Evolutionary conservation across 1,140 invertebrate genomes (phyloP).

Genomic region (Proctacanthus coquilletti): DNA sequence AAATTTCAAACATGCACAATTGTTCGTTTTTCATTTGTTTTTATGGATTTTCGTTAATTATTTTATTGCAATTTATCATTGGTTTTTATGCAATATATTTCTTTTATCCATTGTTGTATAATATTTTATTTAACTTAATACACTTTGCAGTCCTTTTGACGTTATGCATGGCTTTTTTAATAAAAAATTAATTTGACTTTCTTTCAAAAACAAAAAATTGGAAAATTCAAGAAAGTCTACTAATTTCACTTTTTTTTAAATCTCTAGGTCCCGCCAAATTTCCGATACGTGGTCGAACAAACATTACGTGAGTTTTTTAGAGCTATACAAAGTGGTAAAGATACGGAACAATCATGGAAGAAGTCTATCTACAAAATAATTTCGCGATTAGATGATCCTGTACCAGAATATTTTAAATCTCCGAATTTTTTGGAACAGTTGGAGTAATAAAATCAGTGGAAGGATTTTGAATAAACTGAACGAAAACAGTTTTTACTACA

Average conservation of each 20-base stretch:
- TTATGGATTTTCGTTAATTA: no score
- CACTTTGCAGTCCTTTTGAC: no score
- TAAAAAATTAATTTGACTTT: background rate
- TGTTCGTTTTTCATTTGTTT: no score
- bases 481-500: no score
- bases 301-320: slow-evolving; percentile 97
- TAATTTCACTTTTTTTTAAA: slow-evolving; percentile 6
- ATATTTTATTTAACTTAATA: no score
- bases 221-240: no score
- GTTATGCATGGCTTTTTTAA: background rate
- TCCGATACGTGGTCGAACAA: slow-evolving; percentile 91
- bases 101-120: no score
- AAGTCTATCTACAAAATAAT: slow-evolving; percentile 99
- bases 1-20: no score
- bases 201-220: background rate
- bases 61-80: no score
- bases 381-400: slow-evolving; percentile 91
- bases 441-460: slow-evolving; percentile 46
- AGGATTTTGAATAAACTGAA: slow-evolving; percentile 23
- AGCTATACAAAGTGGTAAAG: slow-evolving; percentile 88
- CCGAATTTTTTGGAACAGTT: slow-evolving; percentile 98
- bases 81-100: no score
- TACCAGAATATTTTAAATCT: slow-evolving; percentile 99
- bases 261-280: slow-evolving; percentile 87
- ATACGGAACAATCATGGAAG: slow-evolving; percentile 98